These are phyloP conservation scores for Nycteola revayana DNA, from an alignment of 2,888 invertebrate genomes.

Conservation along the genomic window DNA sequence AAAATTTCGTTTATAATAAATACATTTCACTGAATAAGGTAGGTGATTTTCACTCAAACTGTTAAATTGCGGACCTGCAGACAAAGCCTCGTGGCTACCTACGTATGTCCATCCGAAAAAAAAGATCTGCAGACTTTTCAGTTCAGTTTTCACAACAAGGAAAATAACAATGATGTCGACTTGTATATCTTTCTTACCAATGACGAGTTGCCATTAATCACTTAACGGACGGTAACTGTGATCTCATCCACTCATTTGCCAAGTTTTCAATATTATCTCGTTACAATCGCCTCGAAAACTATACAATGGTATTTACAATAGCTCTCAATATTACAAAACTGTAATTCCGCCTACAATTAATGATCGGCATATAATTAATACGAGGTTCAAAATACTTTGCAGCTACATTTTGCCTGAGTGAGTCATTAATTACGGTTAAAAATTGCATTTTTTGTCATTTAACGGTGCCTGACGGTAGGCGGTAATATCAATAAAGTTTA, in stretches of 20 bases:
- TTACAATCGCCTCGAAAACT: conserved; percentile 17
- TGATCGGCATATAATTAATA: conserved; percentile 21
- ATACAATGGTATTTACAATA: conserved; percentile 16
- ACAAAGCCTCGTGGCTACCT: too few species aligned
- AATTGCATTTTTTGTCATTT: neutral
- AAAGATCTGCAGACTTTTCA: too few species aligned
- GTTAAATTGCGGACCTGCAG: too few species aligned
- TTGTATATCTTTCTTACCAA: conserved; percentile 17
- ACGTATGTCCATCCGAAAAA: too few species aligned
- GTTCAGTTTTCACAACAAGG: too few species aligned
- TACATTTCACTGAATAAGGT: too few species aligned
- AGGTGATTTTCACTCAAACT: too few species aligned
- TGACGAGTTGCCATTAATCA: conserved; percentile 32
- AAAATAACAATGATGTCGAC: conserved; percentile 24
- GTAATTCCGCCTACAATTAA: conserved; percentile 31
- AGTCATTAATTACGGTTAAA: conserved; percentile 1
- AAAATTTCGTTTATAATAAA: too few species aligned
- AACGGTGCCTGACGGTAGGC: neutral
- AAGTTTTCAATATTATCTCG: conserved; percentile 41
- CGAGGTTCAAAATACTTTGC: conserved; percentile 17
- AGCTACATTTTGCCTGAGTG: conserved; percentile 4
- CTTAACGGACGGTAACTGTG: conserved; percentile 15
- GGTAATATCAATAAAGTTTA: conserved; percentile 3
- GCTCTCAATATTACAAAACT: conserved; percentile 27
- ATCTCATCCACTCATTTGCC: conserved; percentile 27